Evolutionary conservation across 2,888 invertebrate species (phyloP).

Genomic region (Acrobasis suavella): DNA sequence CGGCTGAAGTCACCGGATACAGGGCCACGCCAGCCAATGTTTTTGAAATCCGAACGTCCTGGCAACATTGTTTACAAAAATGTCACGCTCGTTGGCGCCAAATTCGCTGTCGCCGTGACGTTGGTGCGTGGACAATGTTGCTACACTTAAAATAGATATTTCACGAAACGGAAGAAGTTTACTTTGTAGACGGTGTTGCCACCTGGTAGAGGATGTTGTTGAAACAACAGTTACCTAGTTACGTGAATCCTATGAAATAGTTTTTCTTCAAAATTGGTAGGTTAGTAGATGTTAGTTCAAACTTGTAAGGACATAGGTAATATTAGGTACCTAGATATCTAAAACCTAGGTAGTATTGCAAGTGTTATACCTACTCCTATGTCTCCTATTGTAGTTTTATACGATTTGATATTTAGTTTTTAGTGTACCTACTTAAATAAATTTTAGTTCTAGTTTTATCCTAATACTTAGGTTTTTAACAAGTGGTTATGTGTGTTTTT

Average conservation of each 20-base stretch:
- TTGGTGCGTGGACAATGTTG: constrained; percentile 67
- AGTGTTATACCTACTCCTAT: too few relatives aligned
- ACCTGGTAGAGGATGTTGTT: constrained; percentile 17
- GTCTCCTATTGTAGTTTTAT: too few relatives aligned
- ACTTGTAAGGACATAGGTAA: too few relatives aligned
- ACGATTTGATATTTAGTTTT: too few relatives aligned
- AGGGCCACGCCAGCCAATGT: constrained; percentile 75
- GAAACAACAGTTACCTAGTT: constrained; percentile 11
- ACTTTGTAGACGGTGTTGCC: constrained; percentile 12
- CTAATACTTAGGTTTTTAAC: too few relatives aligned
- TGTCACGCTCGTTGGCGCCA: constrained; percentile 74
- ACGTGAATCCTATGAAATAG: neutral
- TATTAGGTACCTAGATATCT: too few relatives aligned
- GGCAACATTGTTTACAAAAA: constrained; percentile 70
- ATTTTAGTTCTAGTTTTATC: too few relatives aligned
- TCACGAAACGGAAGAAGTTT: constrained; percentile 47
- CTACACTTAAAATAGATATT: constrained; percentile 69
- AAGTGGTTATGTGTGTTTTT: too few relatives aligned
- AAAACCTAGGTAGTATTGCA: too few relatives aligned
- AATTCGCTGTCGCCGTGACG: constrained; percentile 66
- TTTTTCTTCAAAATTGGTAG: too few relatives aligned
- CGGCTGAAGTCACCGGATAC: constrained; percentile 73
- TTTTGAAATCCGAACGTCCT: constrained; percentile 77
- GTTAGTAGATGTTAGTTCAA: too few relatives aligned
- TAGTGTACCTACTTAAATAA: too few relatives aligned